A percentile compares a stretch with the other conserved stretches of the same genome.
Evolutionary conservation across 1,140 invertebrate genomes (phyloP).

Genomic region (Hycleus phaleratus): DNA sequence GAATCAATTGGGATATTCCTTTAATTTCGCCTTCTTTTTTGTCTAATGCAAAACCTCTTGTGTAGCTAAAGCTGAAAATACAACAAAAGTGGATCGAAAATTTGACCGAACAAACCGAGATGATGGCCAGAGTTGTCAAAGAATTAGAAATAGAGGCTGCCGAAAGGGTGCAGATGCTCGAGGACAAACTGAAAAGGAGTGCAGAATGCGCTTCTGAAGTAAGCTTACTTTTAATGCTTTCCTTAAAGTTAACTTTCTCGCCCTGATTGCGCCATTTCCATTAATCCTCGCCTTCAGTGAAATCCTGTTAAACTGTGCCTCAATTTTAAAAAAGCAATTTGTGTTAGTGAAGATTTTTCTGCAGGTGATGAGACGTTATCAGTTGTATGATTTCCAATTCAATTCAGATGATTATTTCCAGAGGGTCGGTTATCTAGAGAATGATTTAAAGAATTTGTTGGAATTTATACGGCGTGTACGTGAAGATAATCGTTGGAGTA

Average conservation of each 20-base stretch:
- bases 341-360: constrained; percentile 18
- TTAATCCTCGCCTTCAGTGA: constrained; percentile 17
- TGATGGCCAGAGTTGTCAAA: constrained; percentile 48
- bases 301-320: not conserved
- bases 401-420: constrained; percentile 29
- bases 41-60: not conserved
- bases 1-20: no score
- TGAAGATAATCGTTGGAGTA: constrained; percentile 24
- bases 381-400: constrained; percentile 26
- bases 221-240: constrained; percentile 7
- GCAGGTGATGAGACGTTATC: constrained; percentile 35
- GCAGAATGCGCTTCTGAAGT: constrained; percentile 33
- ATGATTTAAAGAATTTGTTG: constrained; percentile 30
- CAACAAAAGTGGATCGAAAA: constrained; percentile 50
- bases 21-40: no score
- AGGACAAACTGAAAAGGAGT: constrained; percentile 40
- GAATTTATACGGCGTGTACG: constrained; percentile 30
- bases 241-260: not conserved
- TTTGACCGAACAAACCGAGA: constrained; percentile 48
- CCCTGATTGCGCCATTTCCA: not conserved
- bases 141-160: constrained; percentile 49
- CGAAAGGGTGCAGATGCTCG: constrained; percentile 45
- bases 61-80: constrained; percentile 41
- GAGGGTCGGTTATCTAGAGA: constrained; percentile 28
- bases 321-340: not conserved